Base-by-base conservation (phyloP, 2,797 vertebrate species). In the Naso thynnoides region DNA sequence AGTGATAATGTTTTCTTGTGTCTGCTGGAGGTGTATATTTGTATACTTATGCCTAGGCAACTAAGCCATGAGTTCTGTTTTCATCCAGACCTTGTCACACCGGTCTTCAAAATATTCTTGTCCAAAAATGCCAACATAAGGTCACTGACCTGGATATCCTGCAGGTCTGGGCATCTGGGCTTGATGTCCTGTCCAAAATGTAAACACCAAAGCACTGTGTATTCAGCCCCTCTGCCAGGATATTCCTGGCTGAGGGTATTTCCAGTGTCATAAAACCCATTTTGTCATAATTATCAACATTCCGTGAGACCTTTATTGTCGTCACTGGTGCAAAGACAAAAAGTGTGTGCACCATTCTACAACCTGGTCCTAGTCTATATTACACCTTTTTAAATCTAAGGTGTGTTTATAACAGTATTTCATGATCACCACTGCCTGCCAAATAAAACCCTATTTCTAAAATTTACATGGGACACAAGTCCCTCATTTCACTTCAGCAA, bases 141-240 rank as follows among this genome's bases (percentile, higher is more conserved):
- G 65, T 75, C 41, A 16, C 36, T 45, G 63, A 57, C 73, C 19
- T 42, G 18, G 44, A 65, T 47, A 67, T 80, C 70, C 64, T 60
- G 73, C 16, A 19, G 13, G 38, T 5, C 8, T 38, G 11, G 5
- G 8, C 5, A 4, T 56, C 41, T 47, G 39, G 16, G 23, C 5
- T 38, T 44, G 0, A 33, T 27, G 41, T 64, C 42, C 60, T 57
- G 10, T 54, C 19, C 31, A 48, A 59, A 71, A 58, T 23, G 57
- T 4, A 52, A 70, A 45, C 38, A 75, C 26, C 57, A 75, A 6
- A 8, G 3, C 9, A 23, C 38, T 52, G 4, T 29, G 41, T 24
- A 9, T 26, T 33, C 4, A 26, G 0, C 21, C 29, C 1, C 21
- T 49, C 38, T 66, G 48, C 31, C 55, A 39, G 15, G 16, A 77